Conservation (phyloP, 30 jellyfish, hydroid and myxozoan species). For the Morbakka virulenta region DNA sequence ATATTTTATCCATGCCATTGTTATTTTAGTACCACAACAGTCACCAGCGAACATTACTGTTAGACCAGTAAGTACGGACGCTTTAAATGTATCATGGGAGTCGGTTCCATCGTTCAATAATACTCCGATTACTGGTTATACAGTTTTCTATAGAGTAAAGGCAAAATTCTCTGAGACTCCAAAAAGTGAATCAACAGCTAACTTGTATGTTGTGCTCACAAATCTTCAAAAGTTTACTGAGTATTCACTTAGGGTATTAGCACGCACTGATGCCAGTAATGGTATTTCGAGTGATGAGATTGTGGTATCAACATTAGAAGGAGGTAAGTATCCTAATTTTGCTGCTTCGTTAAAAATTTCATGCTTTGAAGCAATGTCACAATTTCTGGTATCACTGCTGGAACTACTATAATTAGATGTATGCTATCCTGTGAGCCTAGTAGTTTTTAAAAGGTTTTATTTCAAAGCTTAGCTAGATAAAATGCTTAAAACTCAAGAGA, state of each 20-base stretch:
- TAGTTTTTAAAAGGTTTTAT: too few relatives aligned
- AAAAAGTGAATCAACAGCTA: not conserved
- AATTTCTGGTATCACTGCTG: too few relatives aligned
- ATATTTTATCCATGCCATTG: too few relatives aligned
- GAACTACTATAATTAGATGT: too few relatives aligned
- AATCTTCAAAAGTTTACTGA: not conserved
- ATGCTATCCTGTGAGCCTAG: too few relatives aligned
- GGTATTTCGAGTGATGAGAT: not conserved
- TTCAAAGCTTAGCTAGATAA: too few relatives aligned
- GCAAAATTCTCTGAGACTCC: not conserved
- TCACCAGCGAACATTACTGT: conserved; percentile 11
- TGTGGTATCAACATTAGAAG: not conserved
- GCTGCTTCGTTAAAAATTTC: too few relatives aligned
- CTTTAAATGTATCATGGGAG: not conserved
- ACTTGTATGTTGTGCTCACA: not conserved
- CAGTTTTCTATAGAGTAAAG: not conserved
- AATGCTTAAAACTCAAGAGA: too few relatives aligned
- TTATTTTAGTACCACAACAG: conserved; percentile 22
- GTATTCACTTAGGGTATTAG: not conserved
- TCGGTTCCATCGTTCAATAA: not conserved
- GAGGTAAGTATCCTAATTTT: too few relatives aligned
- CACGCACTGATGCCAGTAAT: not conserved
- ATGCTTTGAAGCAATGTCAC: too few relatives aligned
- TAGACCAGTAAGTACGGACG: not conserved
- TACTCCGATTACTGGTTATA: not conserved